Evolutionary conservation across 2,113 vertebrate genomes (phyloP), one percentile per base, ranked within the genome.

Genomic region (Urocitellus parryii): DNA sequence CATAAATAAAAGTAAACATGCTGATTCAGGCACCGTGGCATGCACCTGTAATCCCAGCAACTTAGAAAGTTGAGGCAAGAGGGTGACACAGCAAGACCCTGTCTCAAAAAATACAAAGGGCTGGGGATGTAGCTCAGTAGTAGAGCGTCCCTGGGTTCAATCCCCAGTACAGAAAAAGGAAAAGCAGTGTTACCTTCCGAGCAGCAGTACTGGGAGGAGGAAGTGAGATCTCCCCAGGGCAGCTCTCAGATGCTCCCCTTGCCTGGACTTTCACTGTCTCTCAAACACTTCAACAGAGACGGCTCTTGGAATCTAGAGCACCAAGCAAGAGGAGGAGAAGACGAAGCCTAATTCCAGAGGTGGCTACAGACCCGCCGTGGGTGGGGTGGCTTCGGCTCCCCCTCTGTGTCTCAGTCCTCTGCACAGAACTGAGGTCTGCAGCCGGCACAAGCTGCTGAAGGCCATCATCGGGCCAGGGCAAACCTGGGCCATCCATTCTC

Each of bases 401-500:
- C n/a, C 10, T 18, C 37, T 20, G 12, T 17, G 61, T 34, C 70
- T 58, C 65, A 0, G 0, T 34, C 68, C 73, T n/a, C 81, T 67
- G 93, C 63, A 37, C 93, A 94, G 88, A 72, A 32, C 25, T 0
- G 0, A 17, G 24, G 70, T 94, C 89, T 0, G 10, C 88, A 10
- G 87, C 88, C 48, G n/a, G 1, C 34, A 29, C 45, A 68, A 72
- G 80, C 70, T 83, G 94, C 63, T 8, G 34, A 65, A 61, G 80
- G 88, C 96, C 94, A 73, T 65, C 42, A 45, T 45, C 20, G 34
- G 87, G 91, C 78, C 84, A 32, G 90, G 91, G 97, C 96, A 79
- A 78, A 68, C 86, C 94, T 82, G 96, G 96, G 79, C 97, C 98
- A 97, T 98, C 96, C 11, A 97, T 98, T 96, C 98, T 98, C 83